A percentile compares a stretch with the other conserved stretches of the same genome.
Conservation (phyloP, 2,888 invertebrate species). For the Flexamia atlantica region DNA sequence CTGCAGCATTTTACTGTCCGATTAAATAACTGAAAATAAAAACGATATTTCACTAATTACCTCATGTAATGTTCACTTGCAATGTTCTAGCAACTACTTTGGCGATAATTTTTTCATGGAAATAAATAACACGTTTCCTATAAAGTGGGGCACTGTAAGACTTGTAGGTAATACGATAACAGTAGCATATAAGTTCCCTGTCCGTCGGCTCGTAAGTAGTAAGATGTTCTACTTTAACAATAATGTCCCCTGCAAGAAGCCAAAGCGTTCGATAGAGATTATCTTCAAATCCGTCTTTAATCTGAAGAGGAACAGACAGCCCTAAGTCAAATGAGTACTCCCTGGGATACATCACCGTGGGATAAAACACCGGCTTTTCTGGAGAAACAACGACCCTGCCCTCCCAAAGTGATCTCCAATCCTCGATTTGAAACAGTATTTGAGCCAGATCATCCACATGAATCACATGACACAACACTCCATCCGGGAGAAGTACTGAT, state of each 20-base stretch:
- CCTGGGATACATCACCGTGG: constrained; percentile 69
- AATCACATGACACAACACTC: background rate
- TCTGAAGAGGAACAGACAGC: constrained; percentile 68
- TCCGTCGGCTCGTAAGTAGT: constrained; percentile 71
- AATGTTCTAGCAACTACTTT: constrained; percentile 43
- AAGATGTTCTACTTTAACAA: constrained; percentile 72
- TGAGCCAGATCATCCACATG: constrained; percentile 61
- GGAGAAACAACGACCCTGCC: background rate
- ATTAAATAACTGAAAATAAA: constrained; percentile 39
- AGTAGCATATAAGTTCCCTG: constrained; percentile 71
- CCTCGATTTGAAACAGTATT: constrained; percentile 59
- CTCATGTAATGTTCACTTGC: constrained; percentile 62
- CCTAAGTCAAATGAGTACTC: constrained; percentile 73
- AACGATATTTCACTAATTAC: background rate
- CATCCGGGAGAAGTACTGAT: background rate
- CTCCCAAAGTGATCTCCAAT: constrained; percentile 64
- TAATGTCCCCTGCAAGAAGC: constrained; percentile 72
- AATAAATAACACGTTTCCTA: constrained; percentile 72
- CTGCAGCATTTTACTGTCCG: constrained; percentile 35
- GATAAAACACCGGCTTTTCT: constrained; percentile 37
- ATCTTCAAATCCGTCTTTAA: constrained; percentile 68
- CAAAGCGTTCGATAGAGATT: constrained; percentile 72
- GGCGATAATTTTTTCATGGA: constrained; percentile 73
- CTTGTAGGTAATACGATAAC: constrained; percentile 74
- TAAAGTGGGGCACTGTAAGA: constrained; percentile 73